These are phyloP conservation scores for Carcharodon carcharias DNA, from an alignment of 2,797 vertebrate genomes.

Conservation along the genomic window DNA sequence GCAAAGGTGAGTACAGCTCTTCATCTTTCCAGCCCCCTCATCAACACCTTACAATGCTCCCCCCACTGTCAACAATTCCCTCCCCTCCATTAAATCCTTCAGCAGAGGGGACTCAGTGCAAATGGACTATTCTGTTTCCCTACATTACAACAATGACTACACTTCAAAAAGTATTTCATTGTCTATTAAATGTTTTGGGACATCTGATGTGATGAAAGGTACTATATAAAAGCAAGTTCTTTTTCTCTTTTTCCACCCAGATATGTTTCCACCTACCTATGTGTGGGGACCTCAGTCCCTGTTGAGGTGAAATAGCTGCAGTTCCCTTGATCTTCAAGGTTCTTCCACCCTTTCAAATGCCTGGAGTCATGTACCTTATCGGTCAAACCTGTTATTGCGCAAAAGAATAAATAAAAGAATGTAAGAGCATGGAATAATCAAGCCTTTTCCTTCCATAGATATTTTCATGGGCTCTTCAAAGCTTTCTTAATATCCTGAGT, in stretches of 20 bases:
- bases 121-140: neutral
- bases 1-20: neutral
- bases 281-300: neutral
- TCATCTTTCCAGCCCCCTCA: neutral
- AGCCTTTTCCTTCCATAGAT: neutral
- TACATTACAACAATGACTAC: neutral
- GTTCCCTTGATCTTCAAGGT: neutral
- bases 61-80: neutral
- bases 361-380: neutral
- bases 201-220: neutral
- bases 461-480: neutral
- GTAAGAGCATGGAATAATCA: neutral
- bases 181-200: neutral
- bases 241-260: neutral
- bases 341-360: neutral
- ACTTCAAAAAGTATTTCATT: neutral
- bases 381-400: neutral
- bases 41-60: neutral
- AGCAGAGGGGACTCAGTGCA: neutral
- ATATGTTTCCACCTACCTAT: neutral
- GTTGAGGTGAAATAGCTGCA: neutral
- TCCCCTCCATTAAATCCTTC: neutral
- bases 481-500: neutral
- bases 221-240: neutral
- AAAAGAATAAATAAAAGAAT: neutral